Evolutionary conservation across 2,888 invertebrate species (phyloP), one percentile per base, ranked within the genome.

Genomic region (Eucriotettix oculatus): DNA sequence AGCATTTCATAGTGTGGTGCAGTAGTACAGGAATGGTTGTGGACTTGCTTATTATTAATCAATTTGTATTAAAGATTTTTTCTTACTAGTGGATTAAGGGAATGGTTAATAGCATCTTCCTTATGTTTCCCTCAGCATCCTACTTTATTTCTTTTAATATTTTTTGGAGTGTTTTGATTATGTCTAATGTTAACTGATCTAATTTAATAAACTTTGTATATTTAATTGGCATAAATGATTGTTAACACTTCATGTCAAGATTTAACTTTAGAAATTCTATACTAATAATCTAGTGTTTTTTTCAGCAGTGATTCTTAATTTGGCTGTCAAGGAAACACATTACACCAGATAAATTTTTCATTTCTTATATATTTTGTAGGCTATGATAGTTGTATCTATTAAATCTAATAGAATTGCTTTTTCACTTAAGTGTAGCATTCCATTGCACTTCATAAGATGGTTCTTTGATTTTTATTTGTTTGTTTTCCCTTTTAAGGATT

Each of bases 401-500:
- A 16, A 59, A 41, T 59, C 43, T 16, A 42, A 11, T 54, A 41
- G 10, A 16, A 29, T 56, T 56, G 40, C n/a, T 11, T 29, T 56
- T 44, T 55, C 59, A 59, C 29, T 54, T 29, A 54, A 55, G 55
- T 59, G 54, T 59, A 54, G 55, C 55, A 59, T 58, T 62, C 60
- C 59, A 44, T 62, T 58, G 57, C 55, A 55, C 42, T 55, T 42
- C n/a, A 40, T 41, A 29, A 41, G 40, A n/a, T 40, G 40, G 55
- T 40, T 55, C 41, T 55, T 40, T 55, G 55, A 55, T 55, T 55
- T 52, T 55, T 61, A 58, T 62, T 64, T 63, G 65, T 64, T 61
- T 64, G 63, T 65, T 67, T 67, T 65, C 63, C 64, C 67, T 67
- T 69, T 68, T 64, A 68, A 72, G 71, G 72, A 72, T 66, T 70